These are phyloP conservation scores for Dexiosoma caninum DNA, from an alignment of 2,888 invertebrate genomes.

Conservation along the genomic window DNA sequence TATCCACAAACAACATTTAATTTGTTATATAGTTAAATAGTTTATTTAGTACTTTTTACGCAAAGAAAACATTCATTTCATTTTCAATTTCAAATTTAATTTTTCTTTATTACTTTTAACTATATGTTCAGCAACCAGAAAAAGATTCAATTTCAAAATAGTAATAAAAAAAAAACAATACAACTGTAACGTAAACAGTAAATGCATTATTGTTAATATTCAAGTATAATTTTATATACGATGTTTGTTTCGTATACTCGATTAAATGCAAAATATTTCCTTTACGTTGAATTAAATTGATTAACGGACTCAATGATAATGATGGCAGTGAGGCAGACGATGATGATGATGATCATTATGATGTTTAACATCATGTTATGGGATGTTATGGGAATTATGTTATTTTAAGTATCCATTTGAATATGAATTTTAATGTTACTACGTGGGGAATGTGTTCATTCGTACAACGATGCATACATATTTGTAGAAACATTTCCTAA, in stretches of 20 bases:
- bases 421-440: constrained; percentile 13
- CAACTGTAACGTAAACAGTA: neutral
- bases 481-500: constrained; percentile 54
- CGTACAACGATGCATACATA: constrained; percentile 4
- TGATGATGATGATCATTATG: neutral
- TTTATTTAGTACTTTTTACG: too few relatives aligned
- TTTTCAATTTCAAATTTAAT: constrained; percentile 26
- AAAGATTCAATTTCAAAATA: neutral
- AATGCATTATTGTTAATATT: too few relatives aligned
- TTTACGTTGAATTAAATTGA: constrained; percentile 21
- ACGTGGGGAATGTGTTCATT: neutral
- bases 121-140: neutral
- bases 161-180: neutral
- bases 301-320: constrained; percentile 2
- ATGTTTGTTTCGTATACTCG: neutral
- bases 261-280: constrained; percentile 10
- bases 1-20: too few relatives aligned
- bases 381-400: neutral
- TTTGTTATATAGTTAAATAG: too few relatives aligned
- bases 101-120: constrained; percentile 17
- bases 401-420: constrained; percentile 2
- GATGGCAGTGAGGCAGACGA: neutral
- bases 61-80: constrained; percentile 6
- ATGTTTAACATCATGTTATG: neutral
- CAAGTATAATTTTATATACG: too few relatives aligned